Evolutionary conservation across 2,113 vertebrate genomes (phyloP).

Genomic region (Alligator sinensis): DNA sequence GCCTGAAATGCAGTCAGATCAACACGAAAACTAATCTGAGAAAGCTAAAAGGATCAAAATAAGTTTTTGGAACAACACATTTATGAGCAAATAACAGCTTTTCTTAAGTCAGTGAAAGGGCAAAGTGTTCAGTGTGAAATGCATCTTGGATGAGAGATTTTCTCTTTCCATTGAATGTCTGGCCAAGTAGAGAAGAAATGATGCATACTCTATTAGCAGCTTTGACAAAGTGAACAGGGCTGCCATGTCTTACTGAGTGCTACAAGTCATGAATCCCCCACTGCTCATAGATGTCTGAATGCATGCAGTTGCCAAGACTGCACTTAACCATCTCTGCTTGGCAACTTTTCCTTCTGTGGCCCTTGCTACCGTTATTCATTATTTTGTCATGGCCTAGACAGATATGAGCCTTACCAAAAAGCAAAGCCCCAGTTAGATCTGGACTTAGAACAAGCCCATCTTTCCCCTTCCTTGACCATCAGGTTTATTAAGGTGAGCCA

Average conservation of each 20-base stretch:
- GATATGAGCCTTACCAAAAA: neutral
- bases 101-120: neutral
- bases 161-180: neutral
- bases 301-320: neutral
- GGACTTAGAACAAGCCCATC: neutral
- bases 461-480: neutral
- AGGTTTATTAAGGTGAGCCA: conserved; percentile 19
- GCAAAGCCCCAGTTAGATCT: neutral
- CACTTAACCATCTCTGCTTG: neutral
- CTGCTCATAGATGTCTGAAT: neutral
- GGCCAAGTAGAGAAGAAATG: neutral
- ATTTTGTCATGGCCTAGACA: accelerated
- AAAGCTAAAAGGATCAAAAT: neutral
- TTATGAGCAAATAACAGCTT: neutral
- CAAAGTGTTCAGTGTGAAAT: neutral
- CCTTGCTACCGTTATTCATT: neutral
- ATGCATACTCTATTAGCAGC: neutral
- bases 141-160: neutral
- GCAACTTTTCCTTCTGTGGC: neutral
- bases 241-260: neutral
- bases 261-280: neutral
- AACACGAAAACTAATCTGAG: neutral
- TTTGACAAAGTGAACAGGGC: neutral
- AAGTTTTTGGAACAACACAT: neutral
- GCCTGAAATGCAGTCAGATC: neutral